Percentiles rank a stretch among this genome's conserved stretches.
Conservation (phyloP, 2,888 invertebrate genomes). For the Timandra comae region DNA sequence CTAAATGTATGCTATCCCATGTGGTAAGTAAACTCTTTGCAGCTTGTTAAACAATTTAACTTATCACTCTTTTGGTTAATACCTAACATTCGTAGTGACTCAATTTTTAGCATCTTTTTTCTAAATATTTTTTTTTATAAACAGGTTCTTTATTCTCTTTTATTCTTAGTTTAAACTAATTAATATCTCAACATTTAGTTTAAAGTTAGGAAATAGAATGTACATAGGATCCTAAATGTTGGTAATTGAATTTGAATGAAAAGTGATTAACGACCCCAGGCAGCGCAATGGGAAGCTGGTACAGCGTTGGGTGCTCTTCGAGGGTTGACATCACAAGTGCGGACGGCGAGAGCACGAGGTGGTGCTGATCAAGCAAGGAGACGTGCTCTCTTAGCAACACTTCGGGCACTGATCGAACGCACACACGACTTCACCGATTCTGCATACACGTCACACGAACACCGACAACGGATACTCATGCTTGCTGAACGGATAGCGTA, state of each 20-base stretch:
- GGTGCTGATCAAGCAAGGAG: constrained; percentile 82
- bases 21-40: neutral
- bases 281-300: constrained; percentile 74
- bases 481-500: constrained; percentile 92
- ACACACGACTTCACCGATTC: constrained; percentile 99
- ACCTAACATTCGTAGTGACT: constrained; percentile 1
- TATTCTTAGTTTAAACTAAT: constrained; percentile 1
- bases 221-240: too few species aligned
- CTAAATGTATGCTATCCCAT: constrained; percentile 1
- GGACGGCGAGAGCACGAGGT: constrained; percentile 83
- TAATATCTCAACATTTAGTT: too few species aligned
- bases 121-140: constrained; percentile 1
- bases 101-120: neutral
- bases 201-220: too few species aligned
- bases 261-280: constrained; percentile 32
- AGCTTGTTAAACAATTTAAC: constrained; percentile 11
- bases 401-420: constrained; percentile 94
- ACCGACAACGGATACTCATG: constrained; percentile 95
- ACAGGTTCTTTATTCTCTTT: constrained; percentile 1
- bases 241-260: neutral
- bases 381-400: constrained; percentile 89
- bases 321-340: constrained; percentile 90
- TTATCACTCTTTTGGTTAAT: too few species aligned
- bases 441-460: constrained; percentile 98
- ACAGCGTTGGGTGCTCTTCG: constrained; percentile 89